Evolutionary conservation across 2,797 vertebrate genomes (phyloP), one percentile per base, ranked within the genome.

Genomic region (Huso huso): DNA sequence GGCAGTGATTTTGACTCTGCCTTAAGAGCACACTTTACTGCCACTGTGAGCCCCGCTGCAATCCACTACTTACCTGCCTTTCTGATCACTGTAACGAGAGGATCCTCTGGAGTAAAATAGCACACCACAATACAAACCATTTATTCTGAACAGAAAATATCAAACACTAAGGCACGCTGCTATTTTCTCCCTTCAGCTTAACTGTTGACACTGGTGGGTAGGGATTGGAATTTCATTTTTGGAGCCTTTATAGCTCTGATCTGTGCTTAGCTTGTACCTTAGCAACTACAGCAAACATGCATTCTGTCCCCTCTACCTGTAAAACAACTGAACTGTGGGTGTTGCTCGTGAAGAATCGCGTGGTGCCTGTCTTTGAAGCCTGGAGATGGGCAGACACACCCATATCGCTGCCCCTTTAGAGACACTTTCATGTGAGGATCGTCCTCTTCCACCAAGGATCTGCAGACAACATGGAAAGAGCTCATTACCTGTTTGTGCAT

Each of bases 401-500:
- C 95, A 98, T 95, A 86, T 99, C 96, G 83, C 93, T 93, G 85
- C 91, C 92, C 77, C 94, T 95, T 95, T 73, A 98, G 89, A 81
- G 94, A 94, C 13, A 98, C 91, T 94, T 97, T 99, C 94, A 98
- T 93, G 87, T 98, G 96, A 86, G 95, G 93, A 84, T 98, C 96
- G 82, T 99, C 96, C 88, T 99, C 96, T 87, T 98, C 96, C 84
- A 98, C 95, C 66, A 98, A 92, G 82, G 96, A 97, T 98, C 96
- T 93, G 64, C 51, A 82, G 74, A 57, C 62, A 10, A 37, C 23
- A 37, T 37, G 23, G 23, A 37, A 37, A 37, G 23, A 37, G 23
- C 23, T 37, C 2, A 37, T 37, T 37, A 37, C 23, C 23, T 37
- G 23, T 37, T 2, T 37, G 23, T 4, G 23, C 23, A 37, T 37